Conservation (phyloP, 2,888 invertebrate species). For the Phengaris arion region DNA sequence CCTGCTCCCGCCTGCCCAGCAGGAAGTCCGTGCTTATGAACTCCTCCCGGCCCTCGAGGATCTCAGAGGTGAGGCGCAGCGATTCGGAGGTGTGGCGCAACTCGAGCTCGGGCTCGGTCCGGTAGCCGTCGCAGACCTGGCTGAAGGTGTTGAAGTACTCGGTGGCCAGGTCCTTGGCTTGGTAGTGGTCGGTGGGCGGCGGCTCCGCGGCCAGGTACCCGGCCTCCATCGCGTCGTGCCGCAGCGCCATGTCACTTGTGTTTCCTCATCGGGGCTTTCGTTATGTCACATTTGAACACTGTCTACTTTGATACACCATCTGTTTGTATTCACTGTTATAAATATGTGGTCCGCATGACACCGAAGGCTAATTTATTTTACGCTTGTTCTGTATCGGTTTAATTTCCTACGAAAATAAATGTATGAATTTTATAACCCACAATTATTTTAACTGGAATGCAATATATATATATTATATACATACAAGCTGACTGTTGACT, state of each 20-base stretch:
- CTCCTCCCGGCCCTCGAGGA: constrained; percentile 50
- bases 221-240: constrained; percentile 71
- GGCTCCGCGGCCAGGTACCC: constrained; percentile 78
- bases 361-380: background rate
- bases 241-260: constrained; percentile 56
- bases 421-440: background rate
- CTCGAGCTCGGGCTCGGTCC: constrained; percentile 59
- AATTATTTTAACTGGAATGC: background rate
- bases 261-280: constrained; percentile 10
- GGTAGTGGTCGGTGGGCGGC: constrained; percentile 71
- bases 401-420: background rate
- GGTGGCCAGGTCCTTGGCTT: constrained; percentile 63
- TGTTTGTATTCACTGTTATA: background rate
- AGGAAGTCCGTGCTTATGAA: constrained; percentile 49
- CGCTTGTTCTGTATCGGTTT: background rate
- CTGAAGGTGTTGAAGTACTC: constrained; percentile 75
- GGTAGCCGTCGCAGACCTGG: constrained; percentile 69
- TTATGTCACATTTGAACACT: background rate
- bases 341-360: constrained; percentile 2
- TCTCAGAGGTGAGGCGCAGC: constrained; percentile 64
- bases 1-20: constrained; percentile 34
- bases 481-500: background rate
- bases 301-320: background rate
- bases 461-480: background rate
- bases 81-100: constrained; percentile 67